Evolutionary conservation across 2,888 invertebrate genomes (phyloP).

Genomic region (Drosophila nr. medialis): DNA sequence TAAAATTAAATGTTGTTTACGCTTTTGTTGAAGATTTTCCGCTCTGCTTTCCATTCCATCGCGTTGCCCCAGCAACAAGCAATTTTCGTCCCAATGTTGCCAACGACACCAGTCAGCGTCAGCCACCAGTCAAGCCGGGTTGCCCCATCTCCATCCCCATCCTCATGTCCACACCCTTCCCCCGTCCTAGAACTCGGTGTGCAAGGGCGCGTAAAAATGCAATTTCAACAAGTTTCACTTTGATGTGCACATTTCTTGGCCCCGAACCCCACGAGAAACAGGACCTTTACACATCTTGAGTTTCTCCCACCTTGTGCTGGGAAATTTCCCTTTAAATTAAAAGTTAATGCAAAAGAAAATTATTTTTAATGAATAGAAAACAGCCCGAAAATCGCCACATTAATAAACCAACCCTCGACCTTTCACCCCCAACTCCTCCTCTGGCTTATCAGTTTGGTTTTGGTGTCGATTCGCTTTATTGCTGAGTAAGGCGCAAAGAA

Average conservation of each 20-base stretch:
- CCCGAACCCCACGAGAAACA: constrained; percentile 23
- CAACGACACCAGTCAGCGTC: constrained; percentile 40
- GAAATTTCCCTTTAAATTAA: constrained; percentile 71
- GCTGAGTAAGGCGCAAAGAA: constrained; percentile 12
- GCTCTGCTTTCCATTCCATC: constrained; percentile 51
- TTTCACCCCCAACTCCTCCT: not conserved
- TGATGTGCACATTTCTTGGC: constrained; percentile 76
- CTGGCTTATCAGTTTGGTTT: constrained; percentile 4
- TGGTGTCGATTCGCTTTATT: constrained; percentile 43
- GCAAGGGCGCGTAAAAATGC: constrained; percentile 81
- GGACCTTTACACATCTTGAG: constrained; percentile 12
- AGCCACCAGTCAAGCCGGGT: constrained; percentile 16
- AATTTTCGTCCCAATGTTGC: constrained; percentile 59
- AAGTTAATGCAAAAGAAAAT: constrained; percentile 78
- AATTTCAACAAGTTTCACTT: constrained; percentile 80
- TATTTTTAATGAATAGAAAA: constrained; percentile 80
- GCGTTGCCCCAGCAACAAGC: constrained; percentile 63
- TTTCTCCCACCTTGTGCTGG: constrained; percentile 16
- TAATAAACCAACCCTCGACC: constrained; percentile 52
- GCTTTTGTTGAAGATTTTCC: constrained; percentile 62
- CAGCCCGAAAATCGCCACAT: constrained; percentile 70
- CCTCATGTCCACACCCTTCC: not conserved
- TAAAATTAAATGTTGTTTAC: constrained; percentile 74
- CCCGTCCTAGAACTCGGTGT: constrained; percentile 53
- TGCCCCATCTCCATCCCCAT: not conserved